phyloP scores from a whole-genome alignment of 2,797 vertebrate genomes.

The Chanos chanos region DNA sequence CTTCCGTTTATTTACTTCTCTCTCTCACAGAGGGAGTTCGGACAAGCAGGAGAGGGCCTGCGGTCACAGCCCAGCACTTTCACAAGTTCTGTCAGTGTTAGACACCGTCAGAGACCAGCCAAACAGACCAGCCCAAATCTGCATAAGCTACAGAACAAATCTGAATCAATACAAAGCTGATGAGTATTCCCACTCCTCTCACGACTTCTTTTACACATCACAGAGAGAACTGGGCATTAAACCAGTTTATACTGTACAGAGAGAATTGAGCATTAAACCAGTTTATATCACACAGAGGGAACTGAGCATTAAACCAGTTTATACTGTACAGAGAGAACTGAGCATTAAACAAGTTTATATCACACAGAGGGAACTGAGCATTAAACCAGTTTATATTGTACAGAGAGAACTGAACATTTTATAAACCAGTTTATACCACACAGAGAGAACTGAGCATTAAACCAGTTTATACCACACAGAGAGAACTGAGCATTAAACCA shows the following conservation, averaged over 20 bases:
- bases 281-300: not conserved
- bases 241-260: slow-evolving; percentile 29
- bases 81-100: slow-evolving; percentile 22
- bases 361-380: no score
- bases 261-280: not conserved
- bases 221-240: slow-evolving; percentile 29
- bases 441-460: no score
- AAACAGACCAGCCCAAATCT: slow-evolving; percentile 18
- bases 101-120: not conserved
- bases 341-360: no score
- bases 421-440: no score
- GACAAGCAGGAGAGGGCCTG: not conserved
- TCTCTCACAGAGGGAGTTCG: not conserved
- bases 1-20: slow-evolving; percentile 28
- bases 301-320: no score
- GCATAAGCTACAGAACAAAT: slow-evolving; percentile 13
- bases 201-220: slow-evolving; percentile 32
- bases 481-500: no score
- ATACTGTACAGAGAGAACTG: no score
- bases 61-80: not conserved
- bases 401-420: no score
- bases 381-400: no score
- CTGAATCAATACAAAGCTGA: slow-evolving; percentile 34
- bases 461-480: no score
- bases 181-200: slow-evolving; percentile 32